Evolutionary conservation across 2,888 invertebrate genomes (phyloP).

Genomic region (Oscheius onirici): DNA sequence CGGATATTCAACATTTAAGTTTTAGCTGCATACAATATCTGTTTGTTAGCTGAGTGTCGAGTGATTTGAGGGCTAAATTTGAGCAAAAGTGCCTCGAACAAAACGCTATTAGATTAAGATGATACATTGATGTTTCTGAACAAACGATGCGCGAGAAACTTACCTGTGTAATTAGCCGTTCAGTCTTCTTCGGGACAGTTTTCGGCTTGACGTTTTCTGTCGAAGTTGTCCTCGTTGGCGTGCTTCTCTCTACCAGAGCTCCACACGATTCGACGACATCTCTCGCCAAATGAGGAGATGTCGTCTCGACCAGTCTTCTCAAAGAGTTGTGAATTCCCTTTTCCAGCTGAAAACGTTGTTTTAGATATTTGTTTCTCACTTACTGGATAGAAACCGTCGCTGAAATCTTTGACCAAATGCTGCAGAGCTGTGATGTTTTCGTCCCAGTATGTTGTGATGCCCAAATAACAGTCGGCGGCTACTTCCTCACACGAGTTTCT

Average conservation of each 20-base stretch:
- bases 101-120: background rate
- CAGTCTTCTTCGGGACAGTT: constrained; percentile 18
- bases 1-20: too few species aligned
- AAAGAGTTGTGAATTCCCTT: constrained; percentile 23
- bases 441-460: constrained; percentile 12
- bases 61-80: too few species aligned
- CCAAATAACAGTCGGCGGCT: constrained; percentile 8
- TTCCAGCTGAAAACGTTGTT: constrained; percentile 10
- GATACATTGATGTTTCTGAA: too few species aligned
- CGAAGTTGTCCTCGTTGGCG: constrained; percentile 12
- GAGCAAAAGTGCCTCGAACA: background rate
- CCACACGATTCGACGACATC: constrained; percentile 29
- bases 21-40: too few species aligned
- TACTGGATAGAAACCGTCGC: constrained; percentile 22
- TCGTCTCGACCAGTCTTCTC: constrained; percentile 17
- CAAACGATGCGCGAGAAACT: background rate
- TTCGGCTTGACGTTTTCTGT: constrained; percentile 14
- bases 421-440: constrained; percentile 7
- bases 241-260: constrained; percentile 8
- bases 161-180: constrained; percentile 17
- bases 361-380: background rate
- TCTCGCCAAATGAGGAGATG: constrained; percentile 25
- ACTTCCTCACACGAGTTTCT: constrained; percentile 19
- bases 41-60: too few species aligned
- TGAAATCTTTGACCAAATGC: constrained; percentile 14